A percentile compares a stretch with the other conserved stretches of the same genome.
Conservation (phyloP, 2,888 invertebrate genomes). For the Tinea semifulvella region DNA sequence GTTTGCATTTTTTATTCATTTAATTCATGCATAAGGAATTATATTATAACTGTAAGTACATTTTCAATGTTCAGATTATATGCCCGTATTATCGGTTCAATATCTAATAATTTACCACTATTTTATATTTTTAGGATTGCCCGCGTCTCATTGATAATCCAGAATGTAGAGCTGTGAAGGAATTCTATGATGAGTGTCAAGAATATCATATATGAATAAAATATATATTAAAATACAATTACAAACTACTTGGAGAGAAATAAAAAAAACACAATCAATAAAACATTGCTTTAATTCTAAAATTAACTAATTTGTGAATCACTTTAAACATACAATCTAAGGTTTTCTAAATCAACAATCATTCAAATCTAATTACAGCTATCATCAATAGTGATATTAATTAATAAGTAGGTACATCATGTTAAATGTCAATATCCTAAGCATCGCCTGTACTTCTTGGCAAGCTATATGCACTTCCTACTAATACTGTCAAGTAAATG, state of each 20-base stretch:
- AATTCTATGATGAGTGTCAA: conserved; percentile 36
- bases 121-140: conserved; percentile 37
- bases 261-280: background rate
- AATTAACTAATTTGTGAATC: background rate
- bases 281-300: conserved; percentile 1
- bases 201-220: conserved; percentile 27
- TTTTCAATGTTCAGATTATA: background rate
- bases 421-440: conserved; percentile 6
- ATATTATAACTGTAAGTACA: conserved; percentile 29
- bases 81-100: background rate
- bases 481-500: conserved; percentile 62
- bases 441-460: conserved; percentile 10
- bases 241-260: too few relatives aligned
- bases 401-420: background rate
- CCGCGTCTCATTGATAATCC: conserved; percentile 29
- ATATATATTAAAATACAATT: conserved; percentile 12
- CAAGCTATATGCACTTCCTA: conserved; percentile 30
- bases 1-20: conserved; percentile 30
- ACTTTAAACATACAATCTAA: conserved; percentile 7
- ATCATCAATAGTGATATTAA: conserved; percentile 4
- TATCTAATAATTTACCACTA: background rate
- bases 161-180: conserved; percentile 30
- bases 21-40: conserved; percentile 34
- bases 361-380: background rate
- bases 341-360: conserved; percentile 3